A percentile compares a stretch with the other conserved stretches of the same genome.
phyloP scores from a whole-genome alignment of 1,140 invertebrate species.

The Pectinophora gossypiella region DNA sequence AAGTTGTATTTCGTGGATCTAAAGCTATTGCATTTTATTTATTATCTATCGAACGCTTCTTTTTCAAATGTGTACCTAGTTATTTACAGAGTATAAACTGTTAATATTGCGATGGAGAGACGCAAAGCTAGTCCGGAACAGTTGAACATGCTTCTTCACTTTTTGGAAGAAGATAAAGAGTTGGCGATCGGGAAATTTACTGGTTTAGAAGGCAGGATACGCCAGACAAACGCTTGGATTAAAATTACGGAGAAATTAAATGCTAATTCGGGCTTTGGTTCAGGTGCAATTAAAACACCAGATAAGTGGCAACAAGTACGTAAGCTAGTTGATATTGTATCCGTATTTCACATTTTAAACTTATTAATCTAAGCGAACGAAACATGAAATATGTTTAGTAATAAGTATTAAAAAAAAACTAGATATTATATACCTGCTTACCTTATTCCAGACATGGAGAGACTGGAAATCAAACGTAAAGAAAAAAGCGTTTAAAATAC shows the following conservation, averaged over 20 bases:
- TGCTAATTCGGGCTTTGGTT: slow-evolving; percentile 41
- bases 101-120: slow-evolving; percentile 26
- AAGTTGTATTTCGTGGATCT: too few relatives aligned
- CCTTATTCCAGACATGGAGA: slow-evolving; percentile 34
- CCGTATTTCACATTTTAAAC: too few relatives aligned
- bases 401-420: too few relatives aligned
- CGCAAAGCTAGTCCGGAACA: slow-evolving; percentile 47
- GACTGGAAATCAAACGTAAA: slow-evolving; percentile 52
- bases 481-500: slow-evolving; percentile 44
- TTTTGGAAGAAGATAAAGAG: slow-evolving; percentile 43
- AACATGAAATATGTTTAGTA: too few relatives aligned
- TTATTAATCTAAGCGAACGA: too few relatives aligned
- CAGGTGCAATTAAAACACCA: slow-evolving; percentile 44
- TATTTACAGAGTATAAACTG: neutral
- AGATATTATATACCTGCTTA: too few relatives aligned
- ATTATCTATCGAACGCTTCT: too few relatives aligned
- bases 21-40: neutral
- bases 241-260: slow-evolving; percentile 45
- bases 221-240: slow-evolving; percentile 43
- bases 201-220: slow-evolving; percentile 35
- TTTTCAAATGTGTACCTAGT: too few relatives aligned
- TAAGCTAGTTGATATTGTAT: too few relatives aligned
- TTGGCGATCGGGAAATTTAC: slow-evolving; percentile 39
- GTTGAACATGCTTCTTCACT: slow-evolving; percentile 42
- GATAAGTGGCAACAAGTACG: slow-evolving; percentile 46